Percentiles rank a stretch among this genome's conserved stretches.
Conservation (phyloP, 2,888 invertebrate genomes). For the Pseudanteris insignis region DNA sequence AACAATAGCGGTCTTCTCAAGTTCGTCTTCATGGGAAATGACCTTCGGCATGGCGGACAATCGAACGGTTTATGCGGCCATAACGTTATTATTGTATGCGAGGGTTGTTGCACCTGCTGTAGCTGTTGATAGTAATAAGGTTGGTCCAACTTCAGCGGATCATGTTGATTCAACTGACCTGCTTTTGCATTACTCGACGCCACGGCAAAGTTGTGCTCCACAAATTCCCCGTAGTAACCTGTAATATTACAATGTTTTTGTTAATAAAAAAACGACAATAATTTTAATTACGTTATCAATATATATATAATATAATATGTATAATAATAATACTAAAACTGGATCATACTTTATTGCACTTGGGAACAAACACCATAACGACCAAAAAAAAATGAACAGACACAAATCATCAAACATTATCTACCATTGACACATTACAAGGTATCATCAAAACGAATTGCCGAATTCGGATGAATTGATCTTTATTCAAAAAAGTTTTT, state of each 20-base stretch:
- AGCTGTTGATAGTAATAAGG: conserved; percentile 24
- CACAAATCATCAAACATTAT: too few relatives aligned
- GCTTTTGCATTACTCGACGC: conserved; percentile 1
- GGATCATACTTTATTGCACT: too few relatives aligned
- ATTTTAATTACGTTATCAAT: too few relatives aligned
- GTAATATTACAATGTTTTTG: conserved; percentile 30
- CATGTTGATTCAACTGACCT: conserved; percentile 8
- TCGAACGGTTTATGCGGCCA: conserved; percentile 36
- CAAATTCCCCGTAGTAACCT: conserved; percentile 35
- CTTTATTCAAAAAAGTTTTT: conserved; percentile 6
- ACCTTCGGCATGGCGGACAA: conserved; percentile 50
- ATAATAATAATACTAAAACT: too few relatives aligned
- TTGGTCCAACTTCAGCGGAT: conserved; percentile 19
- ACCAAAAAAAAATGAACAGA: too few relatives aligned
- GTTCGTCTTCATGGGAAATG: conserved; percentile 48
- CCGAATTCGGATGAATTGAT: too few relatives aligned
- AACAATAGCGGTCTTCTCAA: conserved; percentile 51
- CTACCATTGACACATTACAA: too few relatives aligned
- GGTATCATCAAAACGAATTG: too few relatives aligned
- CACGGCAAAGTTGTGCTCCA: conserved; percentile 24
- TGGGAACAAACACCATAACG: neutral
- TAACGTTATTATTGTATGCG: conserved; percentile 13
- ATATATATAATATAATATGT: too few relatives aligned
- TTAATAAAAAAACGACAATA: conserved; percentile 17
- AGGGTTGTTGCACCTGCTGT: conserved; percentile 14